Conservation (phyloP, 2,113 vertebrate genomes). For the Phalacrocorax aristotelis region DNA sequence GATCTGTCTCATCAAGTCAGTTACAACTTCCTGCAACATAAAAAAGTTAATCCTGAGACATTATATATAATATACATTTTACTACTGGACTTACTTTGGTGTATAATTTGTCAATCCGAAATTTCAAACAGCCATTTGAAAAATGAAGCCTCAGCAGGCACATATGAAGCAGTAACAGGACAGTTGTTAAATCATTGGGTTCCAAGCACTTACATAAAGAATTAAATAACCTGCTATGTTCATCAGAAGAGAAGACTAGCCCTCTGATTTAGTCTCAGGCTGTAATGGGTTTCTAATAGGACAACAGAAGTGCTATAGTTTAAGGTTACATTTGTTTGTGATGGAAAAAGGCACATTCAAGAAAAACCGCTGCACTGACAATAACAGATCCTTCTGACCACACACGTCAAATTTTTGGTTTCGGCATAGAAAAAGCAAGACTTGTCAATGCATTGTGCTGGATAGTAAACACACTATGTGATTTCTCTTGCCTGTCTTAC, state of each 20-base stretch:
- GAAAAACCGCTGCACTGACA: background rate
- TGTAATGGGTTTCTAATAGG: background rate
- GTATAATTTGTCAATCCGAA: background rate
- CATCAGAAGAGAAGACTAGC: background rate
- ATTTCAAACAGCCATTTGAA: background rate
- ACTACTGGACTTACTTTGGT: background rate
- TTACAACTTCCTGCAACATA: constrained; percentile 80
- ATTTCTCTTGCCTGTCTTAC: background rate
- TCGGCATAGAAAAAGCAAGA: background rate
- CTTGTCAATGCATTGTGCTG: background rate
- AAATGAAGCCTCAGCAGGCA: background rate
- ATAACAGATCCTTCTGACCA: background rate
- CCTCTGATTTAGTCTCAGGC: background rate
- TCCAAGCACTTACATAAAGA: background rate
- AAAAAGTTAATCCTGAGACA: background rate
- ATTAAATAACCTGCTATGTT: background rate
- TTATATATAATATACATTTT: background rate
- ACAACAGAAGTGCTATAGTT: background rate
- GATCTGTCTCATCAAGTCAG: constrained; percentile 90
- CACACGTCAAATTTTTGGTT: background rate
- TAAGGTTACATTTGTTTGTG: background rate
- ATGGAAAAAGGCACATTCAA: background rate
- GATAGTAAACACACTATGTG: background rate
- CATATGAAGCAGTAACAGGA: background rate
- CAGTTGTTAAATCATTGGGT: background rate